Evolutionary conservation across 2,113 vertebrate species (phyloP), one percentile per base, ranked within the genome.

Genomic region (Aspidoscelis tigris): DNA sequence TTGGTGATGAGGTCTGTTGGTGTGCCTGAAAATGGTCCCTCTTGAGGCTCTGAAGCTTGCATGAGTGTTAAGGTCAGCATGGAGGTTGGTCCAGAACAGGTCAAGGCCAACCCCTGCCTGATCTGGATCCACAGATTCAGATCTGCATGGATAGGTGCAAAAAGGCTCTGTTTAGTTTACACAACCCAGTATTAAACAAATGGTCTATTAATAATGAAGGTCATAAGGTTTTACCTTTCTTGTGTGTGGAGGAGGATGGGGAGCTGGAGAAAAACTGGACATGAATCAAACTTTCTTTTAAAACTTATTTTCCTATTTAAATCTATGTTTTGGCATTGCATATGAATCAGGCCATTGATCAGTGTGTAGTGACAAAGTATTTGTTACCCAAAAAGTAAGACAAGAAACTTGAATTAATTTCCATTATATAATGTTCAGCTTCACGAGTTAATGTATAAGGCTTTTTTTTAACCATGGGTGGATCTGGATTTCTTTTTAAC

Each of bases 341-440:
- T 74, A 39, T 64, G 22, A 82, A 82, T 1, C 9, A 24, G 43
- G 26, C 9, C 3, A 44, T 64, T 64, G 8, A n/a, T 61, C 26
- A 87, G 16, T 41, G 70, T 88, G 39, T 22, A 61, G 22, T 61
- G n/a, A 80, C 43, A 33, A 80, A 82, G 33, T 50, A 50, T 33
- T 86, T 78, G 66, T 66, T 89, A 72, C 81, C 87, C 65, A 82
- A 44, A 61, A 0, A 14, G 86, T 89, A 83, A 73, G 55, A 70
- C 88, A 72, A 88, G 88, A 90, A 88, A 91, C 88, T 41, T 88
- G 53, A 33, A 74, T 39, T 89, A 64, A 43, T 84, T 1, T 41
- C 22, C n/a, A 41, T 72, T 80, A 4, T 22, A 80, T 68, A 21
- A 53, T 43, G 68, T 72, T 77, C 74, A 82, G 12, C 16, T 18